Conservation (phyloP, 2,888 invertebrate genomes). For the Aplocera efformata region DNA sequence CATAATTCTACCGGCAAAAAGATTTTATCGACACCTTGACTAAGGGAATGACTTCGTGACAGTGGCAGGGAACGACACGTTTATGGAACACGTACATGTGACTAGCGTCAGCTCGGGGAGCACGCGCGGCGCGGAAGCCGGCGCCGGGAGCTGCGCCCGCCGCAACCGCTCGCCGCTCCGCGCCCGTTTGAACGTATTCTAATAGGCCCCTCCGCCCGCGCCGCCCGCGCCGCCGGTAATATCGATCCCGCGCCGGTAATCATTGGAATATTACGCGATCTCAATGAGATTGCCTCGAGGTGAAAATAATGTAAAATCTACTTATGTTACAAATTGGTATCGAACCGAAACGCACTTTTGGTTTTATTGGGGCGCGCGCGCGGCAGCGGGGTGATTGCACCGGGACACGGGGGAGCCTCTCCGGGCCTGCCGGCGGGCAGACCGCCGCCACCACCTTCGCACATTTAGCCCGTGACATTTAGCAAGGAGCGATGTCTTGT, state of each 20-base stretch:
- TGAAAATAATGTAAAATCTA: slow-evolving; percentile 18
- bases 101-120: too few species aligned
- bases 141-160: slow-evolving; percentile 5
- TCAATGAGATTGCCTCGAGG: slow-evolving; percentile 24
- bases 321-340: slow-evolving; percentile 15
- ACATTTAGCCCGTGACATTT: too few species aligned
- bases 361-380: slow-evolving; percentile 9
- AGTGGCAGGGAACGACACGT: too few species aligned
- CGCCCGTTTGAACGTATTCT: slow-evolving; percentile 30
- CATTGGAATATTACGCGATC: slow-evolving; percentile 24
- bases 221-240: slow-evolving; percentile 14
- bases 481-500: too few species aligned
- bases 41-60: too few species aligned
- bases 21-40: too few species aligned
- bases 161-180: slow-evolving; percentile 13
- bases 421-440: too few species aligned
- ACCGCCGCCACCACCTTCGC: too few species aligned
- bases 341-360: slow-evolving; percentile 16
- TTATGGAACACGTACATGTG: too few species aligned
- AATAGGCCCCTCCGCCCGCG: slow-evolving; percentile 11
- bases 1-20: too few species aligned
- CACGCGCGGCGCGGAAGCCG: slow-evolving; percentile 10
- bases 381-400: slow-evolving; percentile 7
- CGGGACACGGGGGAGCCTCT: too few species aligned
- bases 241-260: slow-evolving; percentile 25